These are phyloP conservation scores for Meteorus cinctellus DNA, from an alignment of 2,888 invertebrate genomes.

Conservation along the genomic window DNA sequence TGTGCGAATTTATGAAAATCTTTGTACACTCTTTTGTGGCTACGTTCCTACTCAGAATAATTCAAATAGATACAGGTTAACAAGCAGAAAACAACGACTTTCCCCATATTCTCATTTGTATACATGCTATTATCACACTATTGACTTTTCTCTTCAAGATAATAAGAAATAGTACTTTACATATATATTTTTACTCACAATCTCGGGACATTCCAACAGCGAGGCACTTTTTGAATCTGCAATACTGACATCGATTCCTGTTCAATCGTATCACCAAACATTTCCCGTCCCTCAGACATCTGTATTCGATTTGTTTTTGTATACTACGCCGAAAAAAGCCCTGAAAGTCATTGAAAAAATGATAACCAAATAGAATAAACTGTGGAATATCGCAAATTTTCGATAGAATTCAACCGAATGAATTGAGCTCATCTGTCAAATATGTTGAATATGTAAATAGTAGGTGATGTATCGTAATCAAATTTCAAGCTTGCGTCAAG, in stretches of 20 bases:
- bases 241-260: constrained; percentile 96
- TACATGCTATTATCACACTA: constrained; percentile 2
- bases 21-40: background rate
- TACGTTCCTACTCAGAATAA: background rate
- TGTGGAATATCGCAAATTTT: background rate
- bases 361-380: too few relatives aligned
- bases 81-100: background rate
- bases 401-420: background rate
- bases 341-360: constrained; percentile 74
- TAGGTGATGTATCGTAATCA: background rate
- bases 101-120: background rate
- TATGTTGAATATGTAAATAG: background rate
- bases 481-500: background rate
- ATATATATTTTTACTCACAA: constrained; percentile 82
- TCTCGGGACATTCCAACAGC: constrained; percentile 97
- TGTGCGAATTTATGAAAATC: constrained; percentile 9
- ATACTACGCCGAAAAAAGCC: constrained; percentile 97
- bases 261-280: constrained; percentile 94
- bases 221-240: constrained; percentile 97
- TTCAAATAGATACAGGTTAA: background rate
- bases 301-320: constrained; percentile 97
- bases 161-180: background rate
- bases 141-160: background rate
- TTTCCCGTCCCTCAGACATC: constrained; percentile 94
- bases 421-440: background rate